These are phyloP conservation scores for Procambarus virginalis DNA, from an alignment of 1,140 invertebrate genomes.

Conservation along the genomic window DNA sequence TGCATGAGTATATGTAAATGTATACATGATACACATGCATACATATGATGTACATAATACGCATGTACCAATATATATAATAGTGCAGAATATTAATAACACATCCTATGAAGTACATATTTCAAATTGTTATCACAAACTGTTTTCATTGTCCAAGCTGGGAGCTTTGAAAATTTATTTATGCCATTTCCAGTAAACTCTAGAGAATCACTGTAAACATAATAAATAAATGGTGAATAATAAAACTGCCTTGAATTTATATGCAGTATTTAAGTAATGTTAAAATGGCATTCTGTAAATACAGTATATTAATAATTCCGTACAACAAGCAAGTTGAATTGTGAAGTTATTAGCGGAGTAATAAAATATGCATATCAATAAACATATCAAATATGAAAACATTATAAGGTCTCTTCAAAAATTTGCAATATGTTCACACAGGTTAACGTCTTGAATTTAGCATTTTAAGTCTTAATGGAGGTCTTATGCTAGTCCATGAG, in stretches of 20 bases:
- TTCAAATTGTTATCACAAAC: neutral
- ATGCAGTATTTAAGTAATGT: neutral
- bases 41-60: no score
- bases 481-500: no score
- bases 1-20: no score
- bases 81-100: no score
- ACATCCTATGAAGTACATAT: neutral
- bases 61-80: no score
- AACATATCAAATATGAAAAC: constrained; percentile 16
- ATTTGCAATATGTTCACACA: neutral
- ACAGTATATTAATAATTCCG: neutral
- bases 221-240: no score
- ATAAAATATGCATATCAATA: constrained; percentile 20
- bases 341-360: neutral
- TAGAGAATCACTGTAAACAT: neutral
- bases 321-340: neutral
- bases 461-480: no score
- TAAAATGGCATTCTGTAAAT: neutral
- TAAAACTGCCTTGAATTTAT: neutral
- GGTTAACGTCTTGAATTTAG: neutral
- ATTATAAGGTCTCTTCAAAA: neutral
- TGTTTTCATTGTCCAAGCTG: neutral
- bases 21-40: no score
- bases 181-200: neutral
- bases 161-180: neutral